These are phyloP conservation scores for Tragelaphus eurycerus DNA, from an alignment of 2,797 vertebrate genomes.

Conservation along the genomic window DNA sequence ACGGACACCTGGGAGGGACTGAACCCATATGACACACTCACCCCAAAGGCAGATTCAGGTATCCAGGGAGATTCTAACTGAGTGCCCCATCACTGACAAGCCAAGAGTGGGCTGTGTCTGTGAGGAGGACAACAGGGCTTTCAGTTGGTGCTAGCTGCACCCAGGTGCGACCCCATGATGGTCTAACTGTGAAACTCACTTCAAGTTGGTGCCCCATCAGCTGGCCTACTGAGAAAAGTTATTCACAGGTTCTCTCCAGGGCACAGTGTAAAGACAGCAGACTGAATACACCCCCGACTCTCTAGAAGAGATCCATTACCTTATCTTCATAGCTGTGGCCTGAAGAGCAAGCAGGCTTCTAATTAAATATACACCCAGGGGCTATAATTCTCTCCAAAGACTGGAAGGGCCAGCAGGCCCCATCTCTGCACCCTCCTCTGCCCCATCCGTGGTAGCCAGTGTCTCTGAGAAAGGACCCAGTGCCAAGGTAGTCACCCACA, in stretches of 20 bases:
- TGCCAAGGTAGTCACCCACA: not conserved
- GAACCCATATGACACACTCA: not conserved
- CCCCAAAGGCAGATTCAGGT: not conserved
- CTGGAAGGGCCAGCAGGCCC: not conserved
- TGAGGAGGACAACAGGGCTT: not conserved
- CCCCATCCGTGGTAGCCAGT: not conserved
- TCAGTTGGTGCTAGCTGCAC: not conserved
- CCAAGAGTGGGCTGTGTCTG: not conserved
- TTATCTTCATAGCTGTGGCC: not conserved
- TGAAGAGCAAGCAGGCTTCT: not conserved
- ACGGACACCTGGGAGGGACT: rapidly evolving
- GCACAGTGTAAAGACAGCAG: not conserved
- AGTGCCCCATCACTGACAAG: not conserved
- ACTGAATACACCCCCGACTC: not conserved
- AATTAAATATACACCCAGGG: not conserved
- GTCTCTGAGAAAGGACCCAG: not conserved
- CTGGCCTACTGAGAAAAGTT: not conserved
- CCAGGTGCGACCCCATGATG: not conserved
- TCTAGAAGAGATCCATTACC: not conserved
- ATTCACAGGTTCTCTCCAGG: not conserved
- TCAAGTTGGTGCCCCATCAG: not conserved
- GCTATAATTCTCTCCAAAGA: not conserved
- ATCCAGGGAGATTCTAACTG: not conserved
- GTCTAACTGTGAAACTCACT: not conserved
- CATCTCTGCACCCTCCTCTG: not conserved